These are phyloP conservation scores for Cheilosia soror DNA, from an alignment of 2,888 invertebrate genomes.

Conservation along the genomic window DNA sequence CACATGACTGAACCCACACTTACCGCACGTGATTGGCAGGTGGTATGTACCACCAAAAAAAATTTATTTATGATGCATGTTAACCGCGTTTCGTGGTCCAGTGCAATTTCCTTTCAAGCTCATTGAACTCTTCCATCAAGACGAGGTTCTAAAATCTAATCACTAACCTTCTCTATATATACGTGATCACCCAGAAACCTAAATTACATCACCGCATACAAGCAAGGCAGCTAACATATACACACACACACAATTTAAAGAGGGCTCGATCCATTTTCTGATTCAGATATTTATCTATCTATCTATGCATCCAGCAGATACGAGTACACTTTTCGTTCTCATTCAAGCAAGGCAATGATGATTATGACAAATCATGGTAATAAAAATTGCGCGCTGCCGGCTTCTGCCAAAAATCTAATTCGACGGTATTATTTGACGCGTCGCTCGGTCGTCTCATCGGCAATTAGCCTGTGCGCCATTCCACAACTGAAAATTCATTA, in stretches of 20 bases:
- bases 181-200: slow-evolving; percentile 59
- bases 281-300: slow-evolving; percentile 18
- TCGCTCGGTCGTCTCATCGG: slow-evolving; percentile 6
- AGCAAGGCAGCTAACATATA: neutral
- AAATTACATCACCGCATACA: slow-evolving; percentile 57
- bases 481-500: slow-evolving; percentile 54
- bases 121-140: slow-evolving; percentile 49
- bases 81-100: slow-evolving; percentile 42
- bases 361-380: slow-evolving; percentile 61
- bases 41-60: slow-evolving; percentile 1
- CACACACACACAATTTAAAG: slow-evolving; percentile 3
- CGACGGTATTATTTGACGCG: slow-evolving; percentile 46
- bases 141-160: neutral
- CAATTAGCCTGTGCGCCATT: slow-evolving; percentile 55
- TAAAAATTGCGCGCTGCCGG: slow-evolving; percentile 36
- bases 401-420: slow-evolving; percentile 46
- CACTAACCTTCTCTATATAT: slow-evolving; percentile 16
- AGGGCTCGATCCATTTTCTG: slow-evolving; percentile 28
- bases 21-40: slow-evolving; percentile 40
- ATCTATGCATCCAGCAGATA: neutral
- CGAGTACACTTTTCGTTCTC: slow-evolving; percentile 23
- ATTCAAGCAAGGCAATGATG: slow-evolving; percentile 39
- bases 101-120: slow-evolving; percentile 52
- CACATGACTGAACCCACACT: slow-evolving; percentile 36
- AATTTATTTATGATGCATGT: neutral